Base-by-base conservation (phyloP, 2,113 vertebrate species). In the Vicugna pacos region DNA sequence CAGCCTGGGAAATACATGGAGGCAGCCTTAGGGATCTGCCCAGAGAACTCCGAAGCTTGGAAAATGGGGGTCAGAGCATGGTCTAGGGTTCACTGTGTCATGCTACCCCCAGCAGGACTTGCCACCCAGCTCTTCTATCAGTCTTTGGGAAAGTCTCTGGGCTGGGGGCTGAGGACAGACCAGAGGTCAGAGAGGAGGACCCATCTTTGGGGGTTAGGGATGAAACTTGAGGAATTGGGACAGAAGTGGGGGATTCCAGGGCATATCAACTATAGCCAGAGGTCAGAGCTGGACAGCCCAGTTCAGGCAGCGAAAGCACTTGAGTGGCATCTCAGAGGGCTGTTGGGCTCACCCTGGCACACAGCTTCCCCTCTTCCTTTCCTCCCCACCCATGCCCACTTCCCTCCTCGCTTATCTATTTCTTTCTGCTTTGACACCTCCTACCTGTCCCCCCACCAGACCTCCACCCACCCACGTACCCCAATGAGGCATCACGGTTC, bases 401-500 rank as follows among this genome's bases (percentile, higher is more conserved):
- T 89, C 38, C 70, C 91, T 96, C 87, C 94, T 96, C 8, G 0
- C 58, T 82, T 88, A 95, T 69, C 76, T 62, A 22, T 75, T 50
- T 79, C 77, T 85, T 90, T 93, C 28, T 83, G 73, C 93, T 93
- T 82, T 60, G 9, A 80, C 32, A 90, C 83, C 91, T 93, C 4
- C 20, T 6, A 86, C 13, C 22, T 93, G 83, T 92, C 73, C 79
- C 77, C 86, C 17, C 35, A 86, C 84, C 94, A 93, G 85, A 94
- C 94, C 80, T 97, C 98, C 97, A 98, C 98, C 92, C 95, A 96
- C 73, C 84, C 93, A 93, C 46, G 42, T 17, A 98, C 97, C 98
- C 98, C 96, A 67, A 97, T 1, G 88, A 98, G 97, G 98, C 98
- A 98, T 99, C 98, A 80, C 98, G 85, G 98, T 98, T 99, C 98